Conservation (phyloP, 2,113 vertebrate species). For the Urocitellus parryii region DNA sequence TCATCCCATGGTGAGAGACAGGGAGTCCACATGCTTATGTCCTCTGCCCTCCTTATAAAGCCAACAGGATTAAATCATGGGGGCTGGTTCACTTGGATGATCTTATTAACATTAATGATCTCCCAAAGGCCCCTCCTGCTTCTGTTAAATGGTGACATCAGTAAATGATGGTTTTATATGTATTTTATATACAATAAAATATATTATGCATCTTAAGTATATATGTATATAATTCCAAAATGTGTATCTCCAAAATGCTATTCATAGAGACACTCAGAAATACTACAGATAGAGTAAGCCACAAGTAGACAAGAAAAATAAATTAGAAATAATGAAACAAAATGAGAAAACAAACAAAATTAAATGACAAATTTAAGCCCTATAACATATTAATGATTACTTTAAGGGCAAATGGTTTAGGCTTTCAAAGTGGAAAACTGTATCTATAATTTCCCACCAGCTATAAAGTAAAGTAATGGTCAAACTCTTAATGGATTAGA, state of each 20-base stretch:
- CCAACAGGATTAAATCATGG: not conserved
- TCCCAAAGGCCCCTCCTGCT: not conserved
- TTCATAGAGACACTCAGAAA: not conserved
- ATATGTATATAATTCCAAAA: not conserved
- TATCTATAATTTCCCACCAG: not conserved
- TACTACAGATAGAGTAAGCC: not conserved
- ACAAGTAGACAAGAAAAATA: not conserved
- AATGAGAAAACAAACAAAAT: not conserved
- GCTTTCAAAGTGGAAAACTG: not conserved
- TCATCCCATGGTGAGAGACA: not conserved
- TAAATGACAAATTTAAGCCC: not conserved
- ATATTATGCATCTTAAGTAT: not conserved
- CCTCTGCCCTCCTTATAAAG: not conserved
- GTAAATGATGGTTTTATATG: not conserved
- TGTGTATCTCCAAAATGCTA: too few relatives aligned
- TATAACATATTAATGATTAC: not conserved
- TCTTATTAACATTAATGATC: not conserved
- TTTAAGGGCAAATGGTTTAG: not conserved
- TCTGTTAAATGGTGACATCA: not conserved
- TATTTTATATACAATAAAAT: not conserved
- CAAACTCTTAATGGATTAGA: not conserved
- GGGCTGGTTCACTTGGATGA: accelerated
- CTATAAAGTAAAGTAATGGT: not conserved
- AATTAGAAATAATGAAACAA: not conserved
- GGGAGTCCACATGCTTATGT: accelerated